Conservation (phyloP, 2,113 vertebrate genomes). For the Neodontobutis hainanensis region DNA sequence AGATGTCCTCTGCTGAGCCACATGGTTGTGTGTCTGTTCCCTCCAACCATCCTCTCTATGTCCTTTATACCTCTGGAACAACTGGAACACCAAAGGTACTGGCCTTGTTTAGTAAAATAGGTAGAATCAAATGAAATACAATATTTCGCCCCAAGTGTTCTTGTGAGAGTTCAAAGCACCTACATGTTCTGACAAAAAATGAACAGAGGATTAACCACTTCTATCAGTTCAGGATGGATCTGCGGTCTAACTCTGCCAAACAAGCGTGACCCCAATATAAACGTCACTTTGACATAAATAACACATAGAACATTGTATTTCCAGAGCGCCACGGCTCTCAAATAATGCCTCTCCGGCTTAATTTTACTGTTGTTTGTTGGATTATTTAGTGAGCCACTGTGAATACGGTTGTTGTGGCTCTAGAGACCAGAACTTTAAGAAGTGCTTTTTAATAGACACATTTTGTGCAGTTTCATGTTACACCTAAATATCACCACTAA, state of each 20-base stretch:
- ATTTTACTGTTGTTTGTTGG: too few species aligned
- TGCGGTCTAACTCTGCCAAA: constrained; percentile 16
- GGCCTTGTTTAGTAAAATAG: neutral
- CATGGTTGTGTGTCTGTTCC: constrained; percentile 87
- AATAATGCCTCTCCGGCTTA: too few species aligned
- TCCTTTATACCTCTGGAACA: constrained; percentile 97
- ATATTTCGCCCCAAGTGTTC: neutral
- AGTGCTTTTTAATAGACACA: too few species aligned
- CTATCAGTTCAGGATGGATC: neutral
- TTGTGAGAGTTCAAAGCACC: neutral
- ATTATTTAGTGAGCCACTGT: too few species aligned
- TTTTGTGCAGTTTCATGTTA: too few species aligned
- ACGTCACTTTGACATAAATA: constrained; percentile 41
- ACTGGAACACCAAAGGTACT: constrained; percentile 93
- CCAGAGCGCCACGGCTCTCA: constrained; percentile 4
- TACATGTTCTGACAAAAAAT: neutral
- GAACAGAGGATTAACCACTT: too few species aligned
- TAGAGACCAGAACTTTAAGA: too few species aligned
- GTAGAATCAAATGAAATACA: neutral
- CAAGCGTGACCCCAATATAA: constrained; percentile 19
- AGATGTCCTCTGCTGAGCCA: constrained; percentile 82
- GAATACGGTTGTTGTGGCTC: too few species aligned
- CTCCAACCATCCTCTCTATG: constrained; percentile 90
- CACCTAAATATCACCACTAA: too few species aligned
- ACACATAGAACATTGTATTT: constrained; percentile 7